Evolutionary conservation across 1,140 invertebrate species (phyloP).

Genomic region (Carcinoscorpius rotundicauda): DNA sequence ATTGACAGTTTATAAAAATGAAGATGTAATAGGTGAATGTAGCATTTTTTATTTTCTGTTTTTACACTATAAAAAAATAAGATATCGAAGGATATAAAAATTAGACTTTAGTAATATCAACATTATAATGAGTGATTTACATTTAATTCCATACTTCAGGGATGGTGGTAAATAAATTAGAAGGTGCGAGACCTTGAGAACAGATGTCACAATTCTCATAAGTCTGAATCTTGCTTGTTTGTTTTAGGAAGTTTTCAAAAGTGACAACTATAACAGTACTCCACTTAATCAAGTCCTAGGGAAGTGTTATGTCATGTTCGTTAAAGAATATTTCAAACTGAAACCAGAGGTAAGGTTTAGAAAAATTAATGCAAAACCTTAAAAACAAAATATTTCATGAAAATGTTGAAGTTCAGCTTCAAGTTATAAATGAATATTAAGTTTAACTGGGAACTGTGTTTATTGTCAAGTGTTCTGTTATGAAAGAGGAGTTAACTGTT

Average conservation of each 20-base stretch:
- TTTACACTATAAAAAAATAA: no score
- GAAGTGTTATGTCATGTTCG: slow-evolving; percentile 83
- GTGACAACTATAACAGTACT: slow-evolving; percentile 68
- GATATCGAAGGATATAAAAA: no score
- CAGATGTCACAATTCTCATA: slow-evolving; percentile 3
- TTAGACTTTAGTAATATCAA: background rate
- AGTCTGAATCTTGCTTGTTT: slow-evolving; percentile 19
- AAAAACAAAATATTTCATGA: no score
- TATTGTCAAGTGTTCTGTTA: no score
- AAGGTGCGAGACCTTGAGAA: background rate
- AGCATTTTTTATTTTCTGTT: no score
- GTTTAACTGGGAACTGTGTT: no score
- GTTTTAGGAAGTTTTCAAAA: slow-evolving; percentile 84
- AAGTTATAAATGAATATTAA: no score
- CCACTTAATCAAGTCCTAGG: slow-evolving; percentile 79
- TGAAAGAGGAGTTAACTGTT: no score
- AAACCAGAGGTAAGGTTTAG: slow-evolving; percentile 49
- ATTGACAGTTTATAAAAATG: no score
- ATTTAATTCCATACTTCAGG: background rate
- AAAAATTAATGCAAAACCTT: no score
- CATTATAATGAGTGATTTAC: background rate
- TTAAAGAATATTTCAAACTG: slow-evolving; percentile 88
- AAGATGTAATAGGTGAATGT: no score
- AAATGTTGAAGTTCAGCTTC: no score
- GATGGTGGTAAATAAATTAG: background rate